Base-by-base conservation (phyloP, 1,140 invertebrate genomes). In the Hylyphantes graminicola region DNA sequence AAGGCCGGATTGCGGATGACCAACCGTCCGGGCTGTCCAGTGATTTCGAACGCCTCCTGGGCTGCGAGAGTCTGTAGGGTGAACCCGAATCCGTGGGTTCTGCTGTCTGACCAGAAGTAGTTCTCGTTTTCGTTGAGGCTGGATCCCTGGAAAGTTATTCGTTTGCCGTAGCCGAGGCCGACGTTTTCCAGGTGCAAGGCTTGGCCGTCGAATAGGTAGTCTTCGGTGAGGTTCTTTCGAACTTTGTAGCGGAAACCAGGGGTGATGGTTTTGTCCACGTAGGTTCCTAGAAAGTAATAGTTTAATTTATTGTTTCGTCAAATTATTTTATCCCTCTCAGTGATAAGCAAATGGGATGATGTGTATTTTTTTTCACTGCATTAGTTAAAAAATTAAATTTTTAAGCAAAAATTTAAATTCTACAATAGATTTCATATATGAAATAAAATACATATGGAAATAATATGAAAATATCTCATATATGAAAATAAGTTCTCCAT, bases 41-140 rank as follows among this genome's bases (percentile, higher is more conserved):
- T 19, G 13, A 94, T 91, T 35, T 89, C 88, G 88, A 94, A 94
- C 86, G 92, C 92, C 91, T 93, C 93, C 7, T 92, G 92, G 15
- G 91, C 91, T 70, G 91, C 90, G 11, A 95, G 91, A 0, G 93
- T 93, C 48, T 92, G 90, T 0, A 93, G 90, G 87, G 93, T 92
- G 88, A 95, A 92, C 35, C 93, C 94, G 81, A 93, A 90, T 48
- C 94, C 94, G 86, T 94, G 93, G 2, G 93, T 92, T 87, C 93
- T 92, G 64, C 93, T 94, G 89, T 95, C 94, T n/a, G 93, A 94
- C 93, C 94, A 95, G 88, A 95, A 93, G 87, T 92, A 92, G 76
- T 93, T 92, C 35, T 91, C 89, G 85, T 94, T 93, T 19, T 93
- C 88, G 54, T 91, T 92, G 15, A 91, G 91, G 13, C 90, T 89